Evolutionary conservation across 2,888 invertebrate species (phyloP).

Genomic region (Mesoligia furuncula): DNA sequence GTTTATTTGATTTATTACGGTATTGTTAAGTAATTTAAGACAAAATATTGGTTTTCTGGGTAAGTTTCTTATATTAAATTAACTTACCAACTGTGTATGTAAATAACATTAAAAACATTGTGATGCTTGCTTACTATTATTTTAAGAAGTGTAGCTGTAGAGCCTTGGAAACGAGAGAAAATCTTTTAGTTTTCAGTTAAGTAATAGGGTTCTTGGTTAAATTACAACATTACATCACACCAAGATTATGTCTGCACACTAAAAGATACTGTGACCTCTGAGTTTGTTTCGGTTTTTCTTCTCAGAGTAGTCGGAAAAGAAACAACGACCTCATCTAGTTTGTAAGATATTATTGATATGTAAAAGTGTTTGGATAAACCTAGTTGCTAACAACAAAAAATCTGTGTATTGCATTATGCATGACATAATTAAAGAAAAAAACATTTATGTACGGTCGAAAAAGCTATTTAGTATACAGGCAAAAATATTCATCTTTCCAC

Average conservation of each 20-base stretch:
- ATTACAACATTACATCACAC: not conserved
- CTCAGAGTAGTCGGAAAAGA: not conserved
- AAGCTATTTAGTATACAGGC: no score
- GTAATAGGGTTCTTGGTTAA: not conserved
- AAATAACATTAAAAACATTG: not conserved
- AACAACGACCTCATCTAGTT: not conserved
- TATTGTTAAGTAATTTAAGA: not conserved
- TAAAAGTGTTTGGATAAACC: no score
- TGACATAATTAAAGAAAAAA: not conserved
- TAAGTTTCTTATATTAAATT: not conserved
- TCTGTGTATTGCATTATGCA: not conserved
- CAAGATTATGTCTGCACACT: not conserved
- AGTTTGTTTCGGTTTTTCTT: not conserved
- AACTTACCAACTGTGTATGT: not conserved
- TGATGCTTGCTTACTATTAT: not conserved
- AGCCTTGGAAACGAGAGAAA: not conserved
- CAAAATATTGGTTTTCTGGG: no score
- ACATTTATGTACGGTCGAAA: no score
- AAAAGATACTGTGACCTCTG: not conserved
- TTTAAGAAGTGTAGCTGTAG: not conserved
- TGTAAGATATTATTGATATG: no score
- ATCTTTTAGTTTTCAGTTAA: not conserved
- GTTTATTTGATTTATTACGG: conserved; percentile 17
- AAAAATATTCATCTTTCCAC: no score
- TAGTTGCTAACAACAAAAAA: not conserved